phyloP scores from a whole-genome alignment of 2,888 invertebrate species.

The Oxystoma pomonae region DNA sequence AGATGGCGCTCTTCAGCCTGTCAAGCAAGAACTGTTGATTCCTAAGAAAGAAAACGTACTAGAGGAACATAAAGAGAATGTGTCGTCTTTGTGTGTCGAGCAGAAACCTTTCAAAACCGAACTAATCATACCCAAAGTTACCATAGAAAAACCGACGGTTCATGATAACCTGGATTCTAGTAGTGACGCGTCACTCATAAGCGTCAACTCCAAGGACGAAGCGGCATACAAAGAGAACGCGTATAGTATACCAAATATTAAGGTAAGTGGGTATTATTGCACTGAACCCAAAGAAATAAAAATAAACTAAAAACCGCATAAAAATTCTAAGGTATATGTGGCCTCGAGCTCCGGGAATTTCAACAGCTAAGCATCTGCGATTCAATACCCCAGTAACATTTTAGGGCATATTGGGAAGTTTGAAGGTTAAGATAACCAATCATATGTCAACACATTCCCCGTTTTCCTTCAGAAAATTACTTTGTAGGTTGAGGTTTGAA shows the following conservation, averaged over 20 bases:
- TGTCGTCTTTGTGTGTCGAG: constrained; percentile 16
- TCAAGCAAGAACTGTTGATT: constrained; percentile 20
- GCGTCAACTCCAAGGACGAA: constrained; percentile 29
- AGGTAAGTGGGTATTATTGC: too few relatives aligned
- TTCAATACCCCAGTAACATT: too few relatives aligned
- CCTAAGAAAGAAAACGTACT: constrained; percentile 34
- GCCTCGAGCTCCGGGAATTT: too few relatives aligned
- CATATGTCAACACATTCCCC: too few relatives aligned
- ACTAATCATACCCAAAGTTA: constrained; percentile 57
- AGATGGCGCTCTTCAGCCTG: constrained; percentile 33
- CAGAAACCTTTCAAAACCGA: constrained; percentile 55
- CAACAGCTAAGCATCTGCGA: too few relatives aligned
- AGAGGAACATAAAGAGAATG: constrained; percentile 33
- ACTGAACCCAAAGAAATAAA: too few relatives aligned
- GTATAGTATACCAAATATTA: not conserved
- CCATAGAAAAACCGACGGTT: constrained; percentile 51
- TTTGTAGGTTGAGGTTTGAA: too few relatives aligned
- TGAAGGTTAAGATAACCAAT: too few relatives aligned
- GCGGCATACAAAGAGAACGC: constrained; percentile 21
- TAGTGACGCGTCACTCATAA: constrained; percentile 37
- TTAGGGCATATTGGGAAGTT: too few relatives aligned
- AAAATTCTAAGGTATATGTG: too few relatives aligned
- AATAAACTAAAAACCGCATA: too few relatives aligned
- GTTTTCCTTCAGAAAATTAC: too few relatives aligned
- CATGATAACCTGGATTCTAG: constrained; percentile 43